A percentile compares a stretch with the other conserved stretches of the same genome.
Conservation (phyloP, 2,113 vertebrate species). For the Silurus asotus region DNA sequence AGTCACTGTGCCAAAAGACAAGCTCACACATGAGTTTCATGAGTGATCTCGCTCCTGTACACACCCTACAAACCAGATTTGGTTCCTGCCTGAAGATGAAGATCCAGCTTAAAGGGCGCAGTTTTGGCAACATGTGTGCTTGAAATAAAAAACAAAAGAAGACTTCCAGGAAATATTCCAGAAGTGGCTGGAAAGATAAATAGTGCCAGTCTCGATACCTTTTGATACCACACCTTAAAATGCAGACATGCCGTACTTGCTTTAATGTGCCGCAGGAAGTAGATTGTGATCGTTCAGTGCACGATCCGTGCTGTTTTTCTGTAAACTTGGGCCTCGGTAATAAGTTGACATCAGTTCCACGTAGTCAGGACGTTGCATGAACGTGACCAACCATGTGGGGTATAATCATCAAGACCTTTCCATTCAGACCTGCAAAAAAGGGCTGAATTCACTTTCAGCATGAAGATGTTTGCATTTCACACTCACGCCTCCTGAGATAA, state of each 20-base stretch:
- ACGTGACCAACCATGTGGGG: not conserved
- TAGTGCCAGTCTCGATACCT: too few species aligned
- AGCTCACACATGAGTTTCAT: too few species aligned
- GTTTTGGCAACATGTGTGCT: too few species aligned
- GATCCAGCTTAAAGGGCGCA: too few species aligned
- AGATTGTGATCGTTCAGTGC: constrained; percentile 5
- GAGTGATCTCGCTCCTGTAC: too few species aligned
- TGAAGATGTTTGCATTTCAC: not conserved
- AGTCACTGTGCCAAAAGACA: too few species aligned
- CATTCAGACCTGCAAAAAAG: not conserved
- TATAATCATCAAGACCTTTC: not conserved
- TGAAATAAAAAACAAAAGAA: too few species aligned
- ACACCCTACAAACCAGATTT: too few species aligned
- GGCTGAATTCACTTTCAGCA: not conserved
- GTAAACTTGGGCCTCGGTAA: not conserved
- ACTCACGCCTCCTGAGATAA: not conserved
- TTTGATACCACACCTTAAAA: too few species aligned
- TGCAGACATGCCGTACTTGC: constrained; percentile 10
- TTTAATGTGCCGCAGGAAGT: not conserved
- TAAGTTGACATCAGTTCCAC: constrained; percentile 1
- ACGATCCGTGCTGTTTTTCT: not conserved
- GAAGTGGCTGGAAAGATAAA: too few species aligned
- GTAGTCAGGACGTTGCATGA: not conserved
- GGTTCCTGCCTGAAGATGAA: too few species aligned
- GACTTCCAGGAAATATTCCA: too few species aligned